phyloP scores from a whole-genome alignment of 2,888 invertebrate species.

The Ormia ochracea region DNA sequence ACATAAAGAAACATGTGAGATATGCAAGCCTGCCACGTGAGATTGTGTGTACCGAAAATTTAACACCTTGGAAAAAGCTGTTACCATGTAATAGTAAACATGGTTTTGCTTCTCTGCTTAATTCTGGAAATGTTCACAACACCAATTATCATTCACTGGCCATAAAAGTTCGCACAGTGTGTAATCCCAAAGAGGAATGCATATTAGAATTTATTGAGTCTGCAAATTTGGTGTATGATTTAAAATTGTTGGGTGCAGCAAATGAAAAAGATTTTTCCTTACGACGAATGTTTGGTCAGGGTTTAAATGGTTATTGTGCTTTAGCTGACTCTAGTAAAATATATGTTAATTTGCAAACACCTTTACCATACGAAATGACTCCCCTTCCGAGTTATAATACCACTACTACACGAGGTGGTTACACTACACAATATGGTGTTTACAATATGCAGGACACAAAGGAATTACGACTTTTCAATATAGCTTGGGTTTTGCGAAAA shows the following conservation, averaged over 20 bases:
- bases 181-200: slow-evolving; percentile 80
- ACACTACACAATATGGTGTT: slow-evolving; percentile 82
- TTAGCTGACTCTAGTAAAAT: slow-evolving; percentile 87
- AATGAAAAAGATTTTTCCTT: slow-evolving; percentile 86
- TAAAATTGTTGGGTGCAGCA: slow-evolving; percentile 79
- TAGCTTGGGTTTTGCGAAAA: slow-evolving; percentile 78
- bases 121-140: slow-evolving; percentile 93
- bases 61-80: slow-evolving; percentile 98
- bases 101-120: slow-evolving; percentile 91
- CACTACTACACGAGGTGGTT: slow-evolving; percentile 83
- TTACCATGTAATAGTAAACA: slow-evolving; percentile 94
- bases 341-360: slow-evolving; percentile 82
- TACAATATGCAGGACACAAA: slow-evolving; percentile 80
- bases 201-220: slow-evolving; percentile 90
- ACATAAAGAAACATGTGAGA: slow-evolving; percentile 78
- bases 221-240: slow-evolving; percentile 91
- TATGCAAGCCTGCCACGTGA: slow-evolving; percentile 96
- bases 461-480: slow-evolving; percentile 80
- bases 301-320: slow-evolving; percentile 88
- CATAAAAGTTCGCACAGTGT: slow-evolving; percentile 89
- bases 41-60: slow-evolving; percentile 98
- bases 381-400: slow-evolving; percentile 81
- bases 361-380: slow-evolving; percentile 82
- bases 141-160: slow-evolving; percentile 95
- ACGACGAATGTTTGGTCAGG: slow-evolving; percentile 90